A percentile compares a stretch with the other conserved stretches of the same genome.
phyloP scores from a whole-genome alignment of 2,113 vertebrate species.

The Hassar affinis region DNA sequence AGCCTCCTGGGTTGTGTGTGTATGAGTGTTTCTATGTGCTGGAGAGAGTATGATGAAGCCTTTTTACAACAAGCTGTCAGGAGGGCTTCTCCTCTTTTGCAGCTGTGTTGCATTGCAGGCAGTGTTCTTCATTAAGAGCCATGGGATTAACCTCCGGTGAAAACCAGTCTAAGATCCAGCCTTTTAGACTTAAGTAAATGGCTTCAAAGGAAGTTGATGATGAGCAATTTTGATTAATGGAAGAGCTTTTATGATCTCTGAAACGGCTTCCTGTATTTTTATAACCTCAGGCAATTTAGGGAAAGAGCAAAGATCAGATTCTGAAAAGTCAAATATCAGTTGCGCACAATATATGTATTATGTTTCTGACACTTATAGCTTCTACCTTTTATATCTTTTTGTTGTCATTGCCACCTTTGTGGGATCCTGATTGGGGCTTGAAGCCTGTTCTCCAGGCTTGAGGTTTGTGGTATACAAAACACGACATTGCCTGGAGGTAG shows the following conservation, averaged over 20 bases:
- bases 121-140: constrained; percentile 48
- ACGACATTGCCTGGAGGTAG: constrained; percentile 17
- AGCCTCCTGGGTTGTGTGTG: constrained; percentile 40
- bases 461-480: constrained; percentile 7
- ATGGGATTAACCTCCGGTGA: constrained; percentile 31
- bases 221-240: constrained; percentile 30
- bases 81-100: constrained; percentile 46
- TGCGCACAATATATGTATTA: not conserved
- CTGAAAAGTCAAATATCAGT: not conserved
- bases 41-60: constrained; percentile 37
- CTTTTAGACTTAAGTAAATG: constrained; percentile 30
- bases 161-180: constrained; percentile 23
- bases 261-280: constrained; percentile 28
- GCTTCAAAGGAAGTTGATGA: constrained; percentile 26
- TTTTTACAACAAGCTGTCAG: constrained; percentile 41
- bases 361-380: not conserved
- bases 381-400: not conserved
- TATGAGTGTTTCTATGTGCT: constrained; percentile 43
- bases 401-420: not conserved
- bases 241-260: constrained; percentile 12
- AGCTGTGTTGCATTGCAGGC: constrained; percentile 37
- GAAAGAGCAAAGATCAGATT: constrained; percentile 1
- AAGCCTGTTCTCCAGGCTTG: constrained; percentile 31
- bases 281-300: not conserved
- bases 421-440: constrained; percentile 19